A percentile compares a stretch with the other conserved stretches of the same genome.
Conservation (phyloP, 2,888 invertebrate species). For the Perizoma flavofasciatum region DNA sequence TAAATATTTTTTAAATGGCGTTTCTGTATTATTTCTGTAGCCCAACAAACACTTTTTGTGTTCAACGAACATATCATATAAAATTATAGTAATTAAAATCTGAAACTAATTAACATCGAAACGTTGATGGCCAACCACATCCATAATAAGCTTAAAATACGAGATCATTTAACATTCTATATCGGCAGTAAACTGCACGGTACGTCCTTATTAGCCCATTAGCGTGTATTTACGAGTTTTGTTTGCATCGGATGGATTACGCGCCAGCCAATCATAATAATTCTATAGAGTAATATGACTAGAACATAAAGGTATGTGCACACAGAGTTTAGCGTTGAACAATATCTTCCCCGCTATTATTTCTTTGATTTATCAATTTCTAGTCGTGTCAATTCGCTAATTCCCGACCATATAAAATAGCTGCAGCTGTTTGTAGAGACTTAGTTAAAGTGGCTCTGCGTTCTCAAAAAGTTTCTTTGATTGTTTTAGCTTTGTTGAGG, state of each 20-base stretch:
- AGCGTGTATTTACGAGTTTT: constrained; percentile 43
- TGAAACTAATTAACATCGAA: background rate
- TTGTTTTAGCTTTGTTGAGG: no score
- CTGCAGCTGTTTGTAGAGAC: no score
- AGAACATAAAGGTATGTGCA: constrained; percentile 16
- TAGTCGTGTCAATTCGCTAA: no score
- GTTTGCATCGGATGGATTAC: constrained; percentile 39
- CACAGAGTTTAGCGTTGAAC: background rate
- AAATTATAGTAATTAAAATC: no score
- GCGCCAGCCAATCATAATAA: constrained; percentile 59
- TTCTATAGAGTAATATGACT: constrained; percentile 52
- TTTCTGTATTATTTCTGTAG: no score
- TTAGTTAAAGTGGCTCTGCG: no score
- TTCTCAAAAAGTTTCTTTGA: no score
- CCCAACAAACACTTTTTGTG: no score
- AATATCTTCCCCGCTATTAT: no score
- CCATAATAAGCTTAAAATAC: constrained; percentile 33
- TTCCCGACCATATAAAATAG: no score
- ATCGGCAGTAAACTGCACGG: constrained; percentile 43
- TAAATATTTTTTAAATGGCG: background rate
- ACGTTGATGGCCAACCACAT: background rate
- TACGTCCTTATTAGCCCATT: constrained; percentile 46
- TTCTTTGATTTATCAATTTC: no score
- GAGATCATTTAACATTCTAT: constrained; percentile 39
- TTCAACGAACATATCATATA: no score